Percentiles rank a stretch among this genome's conserved stretches.
Conservation (phyloP, 2,888 invertebrate species). For the Chymomyza fuscimana region DNA sequence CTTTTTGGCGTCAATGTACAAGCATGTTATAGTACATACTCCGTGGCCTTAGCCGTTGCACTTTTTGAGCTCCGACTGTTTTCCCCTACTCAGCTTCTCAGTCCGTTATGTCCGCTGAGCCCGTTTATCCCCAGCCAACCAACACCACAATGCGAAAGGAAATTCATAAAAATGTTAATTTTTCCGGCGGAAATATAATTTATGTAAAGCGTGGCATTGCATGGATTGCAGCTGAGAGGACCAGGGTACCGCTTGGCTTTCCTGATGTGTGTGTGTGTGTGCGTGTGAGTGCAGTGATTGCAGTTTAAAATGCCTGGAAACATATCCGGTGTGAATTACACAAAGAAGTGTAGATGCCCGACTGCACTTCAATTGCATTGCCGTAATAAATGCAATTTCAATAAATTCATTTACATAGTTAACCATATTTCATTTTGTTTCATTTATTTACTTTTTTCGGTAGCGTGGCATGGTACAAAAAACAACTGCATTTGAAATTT, state of each 20-base stretch:
- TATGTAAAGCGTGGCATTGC: constrained; percentile 73
- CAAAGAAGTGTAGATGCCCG: constrained; percentile 16
- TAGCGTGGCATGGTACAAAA: neutral
- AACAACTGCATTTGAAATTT: neutral
- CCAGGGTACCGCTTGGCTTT: neutral
- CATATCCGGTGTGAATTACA: constrained; percentile 70
- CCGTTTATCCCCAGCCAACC: neutral
- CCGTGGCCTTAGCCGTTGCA: constrained; percentile 1
- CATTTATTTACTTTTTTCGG: neutral
- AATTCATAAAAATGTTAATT: constrained; percentile 75
- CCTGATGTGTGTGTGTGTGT: neutral
- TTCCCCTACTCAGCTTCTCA: too few species aligned
- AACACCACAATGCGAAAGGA: constrained; percentile 52
- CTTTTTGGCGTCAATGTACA: constrained; percentile 66
- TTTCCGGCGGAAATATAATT: constrained; percentile 74
- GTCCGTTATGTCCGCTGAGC: neutral
- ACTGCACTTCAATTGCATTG: constrained; percentile 16
- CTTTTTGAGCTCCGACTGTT: neutral
- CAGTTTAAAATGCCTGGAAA: constrained; percentile 57
- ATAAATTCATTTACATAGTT: constrained; percentile 4
- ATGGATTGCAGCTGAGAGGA: constrained; percentile 28
- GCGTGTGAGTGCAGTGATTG: constrained; percentile 37
- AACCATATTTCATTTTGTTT: neutral
- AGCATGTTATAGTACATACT: constrained; percentile 30
- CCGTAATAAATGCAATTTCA: constrained; percentile 41